These are phyloP conservation scores for Drosophila tropicalis DNA, from an alignment of 1,140 invertebrate genomes.

Conservation along the genomic window DNA sequence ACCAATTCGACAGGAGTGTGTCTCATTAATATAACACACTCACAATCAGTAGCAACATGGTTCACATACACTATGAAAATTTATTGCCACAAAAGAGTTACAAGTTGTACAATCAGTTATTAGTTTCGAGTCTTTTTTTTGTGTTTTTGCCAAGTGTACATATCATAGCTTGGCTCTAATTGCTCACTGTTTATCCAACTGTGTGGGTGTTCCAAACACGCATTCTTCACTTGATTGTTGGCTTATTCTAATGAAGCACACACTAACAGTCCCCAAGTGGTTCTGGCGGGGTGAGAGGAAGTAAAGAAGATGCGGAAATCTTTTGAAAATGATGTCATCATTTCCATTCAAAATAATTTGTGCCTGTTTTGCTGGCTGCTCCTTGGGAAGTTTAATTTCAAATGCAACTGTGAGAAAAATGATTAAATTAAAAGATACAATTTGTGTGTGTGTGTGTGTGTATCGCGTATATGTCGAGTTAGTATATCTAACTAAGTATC, in stretches of 20 bases:
- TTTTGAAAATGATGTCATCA: slow-evolving; percentile 68
- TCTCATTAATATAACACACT: slow-evolving; percentile 16
- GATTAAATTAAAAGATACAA: slow-evolving; percentile 74
- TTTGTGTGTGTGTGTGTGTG: neutral
- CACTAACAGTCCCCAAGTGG: neutral
- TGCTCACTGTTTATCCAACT: slow-evolving; percentile 74
- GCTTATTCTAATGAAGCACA: slow-evolving; percentile 71
- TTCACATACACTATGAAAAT: slow-evolving; percentile 54
- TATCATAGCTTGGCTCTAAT: slow-evolving; percentile 71
- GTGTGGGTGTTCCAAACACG: slow-evolving; percentile 72
- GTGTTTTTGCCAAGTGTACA: neutral
- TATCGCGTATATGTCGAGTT: too few relatives aligned
- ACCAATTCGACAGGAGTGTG: slow-evolving; percentile 36
- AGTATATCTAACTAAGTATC: slow-evolving; percentile 2
- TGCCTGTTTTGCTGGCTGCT: neutral
- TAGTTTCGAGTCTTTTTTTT: too few relatives aligned
- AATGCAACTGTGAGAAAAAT: slow-evolving; percentile 71
- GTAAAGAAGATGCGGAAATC: slow-evolving; percentile 49
- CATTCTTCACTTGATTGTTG: slow-evolving; percentile 55
- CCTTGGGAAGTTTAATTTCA: neutral
- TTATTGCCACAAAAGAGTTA: slow-evolving; percentile 5
- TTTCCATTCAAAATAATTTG: slow-evolving; percentile 68
- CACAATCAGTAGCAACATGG: too few relatives aligned
- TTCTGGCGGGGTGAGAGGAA: neutral
- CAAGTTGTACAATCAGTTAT: too few relatives aligned